A percentile compares a stretch with the other conserved stretches of the same genome.
Evolutionary conservation across 2,888 invertebrate species (phyloP).

Genomic region (Lucinisca nassula): DNA sequence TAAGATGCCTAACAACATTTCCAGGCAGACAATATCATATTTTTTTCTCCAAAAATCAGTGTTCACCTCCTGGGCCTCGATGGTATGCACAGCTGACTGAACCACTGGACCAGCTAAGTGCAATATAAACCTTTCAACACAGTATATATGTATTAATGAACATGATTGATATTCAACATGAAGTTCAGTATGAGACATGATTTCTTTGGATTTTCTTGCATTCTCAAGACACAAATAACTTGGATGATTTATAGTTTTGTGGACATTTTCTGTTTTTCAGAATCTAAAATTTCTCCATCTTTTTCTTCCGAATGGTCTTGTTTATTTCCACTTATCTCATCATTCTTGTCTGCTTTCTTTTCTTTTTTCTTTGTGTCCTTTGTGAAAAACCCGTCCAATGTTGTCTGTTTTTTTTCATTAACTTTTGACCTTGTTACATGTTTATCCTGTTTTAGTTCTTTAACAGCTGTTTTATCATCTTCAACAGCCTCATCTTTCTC

Average conservation of each 20-base stretch:
- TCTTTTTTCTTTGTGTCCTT: not conserved
- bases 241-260: not conserved
- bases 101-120: too few species aligned
- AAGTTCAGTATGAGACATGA: too few species aligned
- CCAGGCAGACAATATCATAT: too few species aligned
- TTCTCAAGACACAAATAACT: not conserved
- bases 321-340: not conserved
- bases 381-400: not conserved
- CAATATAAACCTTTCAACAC: too few species aligned
- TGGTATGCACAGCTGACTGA: too few species aligned
- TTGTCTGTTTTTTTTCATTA: not conserved
- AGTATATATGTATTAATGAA: too few species aligned
- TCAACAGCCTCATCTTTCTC: not conserved
- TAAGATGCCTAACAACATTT: too few species aligned
- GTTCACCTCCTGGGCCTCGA: too few species aligned
- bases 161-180: too few species aligned
- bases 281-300: not conserved
- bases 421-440: not conserved
- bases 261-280: not conserved
- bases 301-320: not conserved
- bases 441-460: not conserved
- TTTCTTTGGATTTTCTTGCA: too few species aligned
- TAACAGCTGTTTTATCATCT: not conserved
- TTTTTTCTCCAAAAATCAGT: too few species aligned
- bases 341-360: not conserved